A percentile compares a stretch with the other conserved stretches of the same genome.
Evolutionary conservation across 37 sponge, comb jelly and placozoan genomes (phyloP).

Genomic region (Eunapius fragilis): DNA sequence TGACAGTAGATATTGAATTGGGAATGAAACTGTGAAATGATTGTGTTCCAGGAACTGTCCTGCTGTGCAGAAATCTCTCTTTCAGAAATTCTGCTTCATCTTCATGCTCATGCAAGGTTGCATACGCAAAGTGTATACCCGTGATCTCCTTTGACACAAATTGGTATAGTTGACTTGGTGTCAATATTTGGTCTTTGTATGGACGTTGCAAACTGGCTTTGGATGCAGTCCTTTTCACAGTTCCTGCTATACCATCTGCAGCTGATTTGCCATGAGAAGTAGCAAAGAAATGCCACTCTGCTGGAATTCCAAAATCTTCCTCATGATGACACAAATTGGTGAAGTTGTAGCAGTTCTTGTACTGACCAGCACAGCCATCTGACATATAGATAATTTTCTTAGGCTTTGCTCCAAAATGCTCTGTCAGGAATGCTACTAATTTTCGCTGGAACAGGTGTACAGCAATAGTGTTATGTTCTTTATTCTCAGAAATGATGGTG

Average conservation of each 20-base stretch:
- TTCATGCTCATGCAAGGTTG: slow-evolving; percentile 18
- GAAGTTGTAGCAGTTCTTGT: slow-evolving; percentile 53
- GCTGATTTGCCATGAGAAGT: slow-evolving; percentile 67
- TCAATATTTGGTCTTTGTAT: slow-evolving; percentile 48
- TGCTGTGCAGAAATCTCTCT: slow-evolving; percentile 22
- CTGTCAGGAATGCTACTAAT: slow-evolving; percentile 26
- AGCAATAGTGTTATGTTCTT: slow-evolving; percentile 45
- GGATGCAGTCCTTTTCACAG: slow-evolving; percentile 55
- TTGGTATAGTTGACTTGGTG: slow-evolving; percentile 47
- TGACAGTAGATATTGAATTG: not conserved
- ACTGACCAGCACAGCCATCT: slow-evolving; percentile 59
- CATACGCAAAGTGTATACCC: slow-evolving; percentile 18
- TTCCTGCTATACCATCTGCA: slow-evolving; percentile 63
- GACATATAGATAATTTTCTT: slow-evolving; percentile 55
- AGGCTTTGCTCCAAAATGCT: not conserved
- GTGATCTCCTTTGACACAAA: slow-evolving; percentile 20
- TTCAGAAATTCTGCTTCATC: not conserved
- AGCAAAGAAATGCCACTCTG: slow-evolving; percentile 63
- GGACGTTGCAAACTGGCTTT: slow-evolving; percentile 42
- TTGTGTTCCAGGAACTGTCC: slow-evolving; percentile 59
- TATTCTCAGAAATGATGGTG: slow-evolving; percentile 38
- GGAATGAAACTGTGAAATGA: slow-evolving; percentile 43
- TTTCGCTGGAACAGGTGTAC: slow-evolving; percentile 40
- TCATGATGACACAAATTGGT: slow-evolving; percentile 53
- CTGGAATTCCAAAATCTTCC: slow-evolving; percentile 45